These are phyloP conservation scores for Sapajus apella DNA, from an alignment of 2,113 vertebrate genomes.

Conservation along the genomic window DNA sequence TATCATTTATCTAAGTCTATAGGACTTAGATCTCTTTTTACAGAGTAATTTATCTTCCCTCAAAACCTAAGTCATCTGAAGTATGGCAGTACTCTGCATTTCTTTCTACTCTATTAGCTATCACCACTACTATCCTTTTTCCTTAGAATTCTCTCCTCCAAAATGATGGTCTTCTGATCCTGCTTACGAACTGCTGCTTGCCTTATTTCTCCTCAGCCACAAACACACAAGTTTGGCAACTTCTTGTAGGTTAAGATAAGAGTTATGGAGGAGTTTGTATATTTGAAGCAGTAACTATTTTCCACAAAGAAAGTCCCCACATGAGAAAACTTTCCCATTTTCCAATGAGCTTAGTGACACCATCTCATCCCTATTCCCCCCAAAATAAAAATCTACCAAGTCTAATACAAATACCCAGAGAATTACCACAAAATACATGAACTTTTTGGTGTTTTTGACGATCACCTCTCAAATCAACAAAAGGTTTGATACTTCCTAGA, in stretches of 20 bases:
- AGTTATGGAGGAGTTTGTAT: background rate
- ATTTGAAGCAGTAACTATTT: conserved; percentile 35
- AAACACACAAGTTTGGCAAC: background rate
- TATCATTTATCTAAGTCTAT: background rate
- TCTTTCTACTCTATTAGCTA: background rate
- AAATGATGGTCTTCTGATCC: background rate
- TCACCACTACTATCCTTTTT: background rate
- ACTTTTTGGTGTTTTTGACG: background rate
- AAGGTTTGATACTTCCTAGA: background rate
- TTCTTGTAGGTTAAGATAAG: background rate
- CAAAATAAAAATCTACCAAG: background rate
- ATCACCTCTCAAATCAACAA: conserved; percentile 53
- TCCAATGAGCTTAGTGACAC: background rate
- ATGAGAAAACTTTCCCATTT: background rate
- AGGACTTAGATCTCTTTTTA: background rate
- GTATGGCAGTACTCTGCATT: background rate
- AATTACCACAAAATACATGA: background rate
- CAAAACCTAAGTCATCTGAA: background rate
- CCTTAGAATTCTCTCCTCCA: conserved; percentile 22
- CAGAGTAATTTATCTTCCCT: conserved; percentile 15
- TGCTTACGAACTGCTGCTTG: background rate
- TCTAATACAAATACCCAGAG: background rate
- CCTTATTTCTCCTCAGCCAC: background rate
- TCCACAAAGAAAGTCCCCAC: background rate
- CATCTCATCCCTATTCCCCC: background rate